Evolutionary conservation across 2,888 invertebrate genomes (phyloP).

Genomic region (Lithophane socia): DNA sequence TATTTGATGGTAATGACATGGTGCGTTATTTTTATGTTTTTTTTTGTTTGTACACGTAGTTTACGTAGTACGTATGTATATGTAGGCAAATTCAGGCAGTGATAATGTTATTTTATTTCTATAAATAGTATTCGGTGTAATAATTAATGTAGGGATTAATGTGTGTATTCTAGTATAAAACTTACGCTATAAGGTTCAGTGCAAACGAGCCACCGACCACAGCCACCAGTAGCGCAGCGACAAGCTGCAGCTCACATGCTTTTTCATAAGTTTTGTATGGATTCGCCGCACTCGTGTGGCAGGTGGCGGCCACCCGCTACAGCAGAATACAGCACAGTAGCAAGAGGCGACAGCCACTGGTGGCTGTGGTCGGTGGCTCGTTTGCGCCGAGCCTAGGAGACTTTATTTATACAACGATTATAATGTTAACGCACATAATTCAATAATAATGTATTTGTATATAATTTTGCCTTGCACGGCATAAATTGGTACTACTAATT

Average conservation of each 20-base stretch:
- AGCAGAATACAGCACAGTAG: neutral
- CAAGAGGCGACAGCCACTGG: neutral
- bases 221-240: neutral
- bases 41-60: slow-evolving; percentile 69
- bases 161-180: slow-evolving; percentile 61
- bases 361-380: neutral
- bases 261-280: neutral
- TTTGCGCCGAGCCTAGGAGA: slow-evolving; percentile 14
- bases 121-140: slow-evolving; percentile 56
- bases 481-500: slow-evolving; percentile 35
- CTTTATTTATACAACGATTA: slow-evolving; percentile 57
- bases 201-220: neutral
- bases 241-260: neutral
- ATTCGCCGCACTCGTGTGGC: no score
- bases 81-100: slow-evolving; percentile 63
- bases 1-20: slow-evolving; percentile 73
- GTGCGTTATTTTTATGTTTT: slow-evolving; percentile 83
- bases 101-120: slow-evolving; percentile 53
- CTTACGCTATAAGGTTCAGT: slow-evolving; percentile 30
- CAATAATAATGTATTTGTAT: slow-evolving; percentile 43
- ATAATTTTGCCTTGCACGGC: slow-evolving; percentile 46
- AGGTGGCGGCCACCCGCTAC: no score
- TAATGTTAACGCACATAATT: slow-evolving; percentile 50
- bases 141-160: slow-evolving; percentile 56
- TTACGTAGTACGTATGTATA: slow-evolving; percentile 54